Conservation (phyloP, 2,113 vertebrate genomes). For the Pseudorasbora parva region DNA sequence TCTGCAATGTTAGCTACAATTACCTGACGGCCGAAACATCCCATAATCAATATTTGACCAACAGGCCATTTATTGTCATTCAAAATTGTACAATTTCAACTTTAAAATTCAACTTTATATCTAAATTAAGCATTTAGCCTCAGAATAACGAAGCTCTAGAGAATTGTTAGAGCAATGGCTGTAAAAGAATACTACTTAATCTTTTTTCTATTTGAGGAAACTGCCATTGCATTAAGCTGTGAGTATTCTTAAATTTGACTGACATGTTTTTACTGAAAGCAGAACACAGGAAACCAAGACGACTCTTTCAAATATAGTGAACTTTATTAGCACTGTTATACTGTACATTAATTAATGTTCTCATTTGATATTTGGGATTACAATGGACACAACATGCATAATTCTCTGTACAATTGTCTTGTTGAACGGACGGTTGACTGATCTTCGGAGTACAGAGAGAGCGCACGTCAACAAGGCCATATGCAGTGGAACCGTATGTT, state of each 20-base stretch:
- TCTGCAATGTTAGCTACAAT: not conserved
- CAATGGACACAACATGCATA: slow-evolving; percentile 59
- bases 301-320: slow-evolving; percentile 66
- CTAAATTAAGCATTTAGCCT: not conserved
- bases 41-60: not conserved
- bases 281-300: not conserved
- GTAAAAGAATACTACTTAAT: not conserved
- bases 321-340: slow-evolving; percentile 76
- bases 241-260: not conserved
- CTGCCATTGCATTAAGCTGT: not conserved
- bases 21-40: not conserved
- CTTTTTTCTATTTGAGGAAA: not conserved
- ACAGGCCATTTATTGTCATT: not conserved
- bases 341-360: slow-evolving; percentile 68
- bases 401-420: slow-evolving; percentile 65
- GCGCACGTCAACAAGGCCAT: slow-evolving; percentile 4
- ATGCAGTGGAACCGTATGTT: slow-evolving; percentile 4
- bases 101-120: not conserved
- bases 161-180: not conserved
- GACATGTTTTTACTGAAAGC: not conserved
- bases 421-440: not conserved
- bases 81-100: not conserved
- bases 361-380: slow-evolving; percentile 48
- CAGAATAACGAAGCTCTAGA: not conserved
- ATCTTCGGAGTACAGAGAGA: not conserved